Evolutionary conservation across 2,888 invertebrate genomes (phyloP), one percentile per base, ranked within the genome.

Genomic region (Linhomoeus sp.): DNA sequence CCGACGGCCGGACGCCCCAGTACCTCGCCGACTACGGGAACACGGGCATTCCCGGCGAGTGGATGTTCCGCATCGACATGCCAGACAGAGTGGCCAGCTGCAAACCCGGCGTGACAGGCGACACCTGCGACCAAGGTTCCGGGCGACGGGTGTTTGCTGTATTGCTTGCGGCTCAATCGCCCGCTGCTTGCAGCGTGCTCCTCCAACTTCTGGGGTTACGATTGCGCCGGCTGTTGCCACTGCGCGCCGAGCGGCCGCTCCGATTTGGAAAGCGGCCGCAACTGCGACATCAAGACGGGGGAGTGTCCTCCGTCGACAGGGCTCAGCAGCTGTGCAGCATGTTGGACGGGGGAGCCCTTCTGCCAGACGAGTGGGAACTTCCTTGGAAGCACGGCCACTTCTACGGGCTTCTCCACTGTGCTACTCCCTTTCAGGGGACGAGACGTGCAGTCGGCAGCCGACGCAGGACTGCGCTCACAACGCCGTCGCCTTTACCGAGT

Each of bases 21-120:
- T 61, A 57, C 50, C 48, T 63, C 50, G 61, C 60, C 48, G 63
- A 63, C 46, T 56, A 60, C 48, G 63, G 63, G 25, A 63, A 62
- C 50, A 62, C 62, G 5, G 57, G 55, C 46, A 55, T 55, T 12
- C 61, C 59, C 1, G 63, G 63, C 29, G 63, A 63, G 47, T 63
- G 63, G 63, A 64, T 63, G 58, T 63, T 63, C 46, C 57, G 58
- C 42, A 46, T 63, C 36, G 55, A 53, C 15, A 52, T 52, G 29
- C 20, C 23, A 20, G 43, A 54, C 20, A 46, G 53, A 22, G 55
- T 63, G 7, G 53, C 56, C 33, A 52, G 62, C 9, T 63, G 63
- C 52, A 64, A 63, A 41, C 51, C 55, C 29, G 63, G 63, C 41
- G 57, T 60, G 49, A 63, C 64, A 48, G 63, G 62, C 26, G 60